Evolutionary conservation across 2,888 invertebrate genomes (phyloP).

Genomic region (Eristalis arbustorum): DNA sequence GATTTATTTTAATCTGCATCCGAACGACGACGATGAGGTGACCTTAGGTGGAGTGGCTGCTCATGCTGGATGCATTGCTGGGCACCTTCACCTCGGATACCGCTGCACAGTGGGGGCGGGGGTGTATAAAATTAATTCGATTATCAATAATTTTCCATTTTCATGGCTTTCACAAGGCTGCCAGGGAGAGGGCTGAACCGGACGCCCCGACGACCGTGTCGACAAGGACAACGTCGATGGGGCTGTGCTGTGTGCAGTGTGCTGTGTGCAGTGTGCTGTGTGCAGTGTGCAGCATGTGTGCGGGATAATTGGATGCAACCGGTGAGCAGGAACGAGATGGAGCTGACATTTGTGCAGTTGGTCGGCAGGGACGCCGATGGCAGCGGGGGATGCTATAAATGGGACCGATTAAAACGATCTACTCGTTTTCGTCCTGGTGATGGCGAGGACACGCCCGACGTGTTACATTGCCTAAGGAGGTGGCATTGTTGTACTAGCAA

Average conservation of each 20-base stretch:
- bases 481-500: background rate
- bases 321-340: background rate
- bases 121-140: slow-evolving; percentile 58
- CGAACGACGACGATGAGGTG: background rate
- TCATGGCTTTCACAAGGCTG: slow-evolving; percentile 57
- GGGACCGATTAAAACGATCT: background rate
- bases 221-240: background rate
- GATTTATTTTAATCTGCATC: slow-evolving; percentile 53
- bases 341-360: background rate
- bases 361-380: background rate
- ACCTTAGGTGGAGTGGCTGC: slow-evolving; percentile 42
- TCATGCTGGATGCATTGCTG: slow-evolving; percentile 12
- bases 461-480: background rate
- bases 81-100: slow-evolving; percentile 56
- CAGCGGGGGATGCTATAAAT: background rate
- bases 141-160: slow-evolving; percentile 67
- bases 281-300: background rate
- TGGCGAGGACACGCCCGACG: background rate
- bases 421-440: background rate
- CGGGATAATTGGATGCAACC: background rate
- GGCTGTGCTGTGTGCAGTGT: too few species aligned
- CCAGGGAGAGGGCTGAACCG: background rate
- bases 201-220: background rate
- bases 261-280: background rate
- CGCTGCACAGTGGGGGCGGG: background rate